Evolutionary conservation across 2,888 invertebrate species (phyloP).

Genomic region (Drosophila stalkeri): DNA sequence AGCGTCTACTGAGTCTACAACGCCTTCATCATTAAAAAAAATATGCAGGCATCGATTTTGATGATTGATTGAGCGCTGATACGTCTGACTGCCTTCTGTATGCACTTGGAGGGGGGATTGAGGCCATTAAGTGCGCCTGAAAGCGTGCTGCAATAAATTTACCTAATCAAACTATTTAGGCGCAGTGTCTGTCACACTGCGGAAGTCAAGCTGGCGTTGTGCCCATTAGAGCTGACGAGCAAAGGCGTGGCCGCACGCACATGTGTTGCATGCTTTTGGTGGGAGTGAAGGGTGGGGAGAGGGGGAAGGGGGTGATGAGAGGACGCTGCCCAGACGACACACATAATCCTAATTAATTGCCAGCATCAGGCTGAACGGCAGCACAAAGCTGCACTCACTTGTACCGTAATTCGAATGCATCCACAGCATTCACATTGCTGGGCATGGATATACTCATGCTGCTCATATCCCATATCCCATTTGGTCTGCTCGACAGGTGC

Average conservation of each 20-base stretch:
- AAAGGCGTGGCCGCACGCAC: constrained; percentile 34
- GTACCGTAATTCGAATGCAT: constrained; percentile 54
- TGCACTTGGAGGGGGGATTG: constrained; percentile 2
- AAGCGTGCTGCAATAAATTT: constrained; percentile 68
- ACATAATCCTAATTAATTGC: constrained; percentile 82
- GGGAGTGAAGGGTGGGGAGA: too few species aligned
- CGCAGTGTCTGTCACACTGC: constrained; percentile 58
- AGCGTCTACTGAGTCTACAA: constrained; percentile 24
- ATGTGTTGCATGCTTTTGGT: constrained; percentile 68
- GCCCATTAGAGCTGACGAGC: constrained; percentile 33
- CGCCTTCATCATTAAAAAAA: constrained; percentile 66
- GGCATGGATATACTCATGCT: constrained; percentile 11
- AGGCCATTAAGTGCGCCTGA: constrained; percentile 64
- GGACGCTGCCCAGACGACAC: constrained; percentile 64
- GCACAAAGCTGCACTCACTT: constrained; percentile 49
- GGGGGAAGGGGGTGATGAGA: too few species aligned
- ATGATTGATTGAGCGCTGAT: constrained; percentile 66
- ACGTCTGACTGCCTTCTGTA: constrained; percentile 23
- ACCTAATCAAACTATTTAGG: constrained; percentile 77
- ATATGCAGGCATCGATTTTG: constrained; percentile 54
- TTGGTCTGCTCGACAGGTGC: constrained; percentile 61
- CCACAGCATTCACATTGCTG: constrained; percentile 35
- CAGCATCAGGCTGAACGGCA: constrained; percentile 52
- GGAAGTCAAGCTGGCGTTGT: constrained; percentile 69
- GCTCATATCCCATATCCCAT: constrained; percentile 11